These are phyloP conservation scores for Sminthurinus aureus DNA, from an alignment of 2,888 invertebrate species.

Conservation along the genomic window DNA sequence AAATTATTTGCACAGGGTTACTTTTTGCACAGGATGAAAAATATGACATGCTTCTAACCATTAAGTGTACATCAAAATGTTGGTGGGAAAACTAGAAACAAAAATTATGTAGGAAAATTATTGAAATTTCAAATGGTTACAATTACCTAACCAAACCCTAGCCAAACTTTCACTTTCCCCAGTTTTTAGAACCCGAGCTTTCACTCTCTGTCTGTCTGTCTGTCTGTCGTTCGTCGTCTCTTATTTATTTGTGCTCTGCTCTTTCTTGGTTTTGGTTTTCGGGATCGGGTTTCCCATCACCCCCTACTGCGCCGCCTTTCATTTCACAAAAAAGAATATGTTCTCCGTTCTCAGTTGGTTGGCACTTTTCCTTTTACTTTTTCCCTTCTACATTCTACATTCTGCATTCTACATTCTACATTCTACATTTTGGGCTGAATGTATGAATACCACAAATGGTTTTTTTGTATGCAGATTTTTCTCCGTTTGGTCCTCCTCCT, in stretches of 20 bases:
- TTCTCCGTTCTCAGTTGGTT: no score
- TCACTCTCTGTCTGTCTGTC: neutral
- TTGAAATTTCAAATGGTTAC: neutral
- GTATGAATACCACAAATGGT: no score
- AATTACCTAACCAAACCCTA: no score
- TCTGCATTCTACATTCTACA: neutral
- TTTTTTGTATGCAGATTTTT: no score
- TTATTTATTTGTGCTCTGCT: conserved; percentile 1
- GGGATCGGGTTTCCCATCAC: neutral
- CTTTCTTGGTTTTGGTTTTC: neutral
- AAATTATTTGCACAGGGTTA: no score
- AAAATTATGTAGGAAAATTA: neutral
- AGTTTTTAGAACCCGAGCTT: no score
- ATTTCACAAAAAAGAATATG: neutral
- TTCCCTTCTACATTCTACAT: neutral
- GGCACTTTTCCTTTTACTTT: neutral
- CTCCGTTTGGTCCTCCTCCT: no score
- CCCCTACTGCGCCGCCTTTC: neutral
- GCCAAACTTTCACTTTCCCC: no score
- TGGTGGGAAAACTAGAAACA: neutral
- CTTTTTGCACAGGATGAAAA: no score
- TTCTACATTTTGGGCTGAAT: no score
- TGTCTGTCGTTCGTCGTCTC: neutral
- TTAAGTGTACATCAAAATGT: no score
- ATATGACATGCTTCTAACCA: no score